Conservation (phyloP, 1,140 invertebrate genomes). For the Cydia amplana region DNA sequence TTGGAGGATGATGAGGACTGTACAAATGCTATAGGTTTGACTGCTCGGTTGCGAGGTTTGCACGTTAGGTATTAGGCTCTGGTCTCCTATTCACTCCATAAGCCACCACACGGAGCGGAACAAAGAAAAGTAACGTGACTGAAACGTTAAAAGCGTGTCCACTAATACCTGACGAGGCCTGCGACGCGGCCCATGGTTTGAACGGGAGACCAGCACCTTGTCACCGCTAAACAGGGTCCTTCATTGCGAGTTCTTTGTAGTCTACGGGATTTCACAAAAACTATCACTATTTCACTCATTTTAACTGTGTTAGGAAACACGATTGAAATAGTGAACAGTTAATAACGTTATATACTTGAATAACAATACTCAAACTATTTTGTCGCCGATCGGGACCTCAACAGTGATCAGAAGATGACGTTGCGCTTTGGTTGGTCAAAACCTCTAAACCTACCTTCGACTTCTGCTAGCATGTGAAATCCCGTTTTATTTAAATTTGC, state of each 20-base stretch:
- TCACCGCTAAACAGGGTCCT: not conserved
- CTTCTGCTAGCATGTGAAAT: not conserved
- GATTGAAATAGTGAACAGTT: not conserved
- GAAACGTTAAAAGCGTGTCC: not conserved
- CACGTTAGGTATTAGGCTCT: not conserved
- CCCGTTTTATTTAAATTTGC: not conserved
- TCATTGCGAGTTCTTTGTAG: not conserved
- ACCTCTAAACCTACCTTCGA: too few species aligned
- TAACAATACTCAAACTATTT: not conserved
- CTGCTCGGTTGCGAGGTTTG: not conserved
- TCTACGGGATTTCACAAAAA: conserved; percentile 5
- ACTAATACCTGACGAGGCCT: not conserved
- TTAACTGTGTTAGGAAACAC: too few species aligned
- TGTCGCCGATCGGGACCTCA: not conserved
- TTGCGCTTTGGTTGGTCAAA: too few species aligned
- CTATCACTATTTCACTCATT: not conserved
- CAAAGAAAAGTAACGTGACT: not conserved
- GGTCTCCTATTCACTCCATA: not conserved
- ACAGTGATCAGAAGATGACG: not conserved
- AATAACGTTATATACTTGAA: not conserved
- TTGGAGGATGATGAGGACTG: not conserved
- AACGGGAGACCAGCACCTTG: not conserved
- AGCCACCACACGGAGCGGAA: not conserved
- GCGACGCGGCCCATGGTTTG: not conserved
- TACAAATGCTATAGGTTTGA: not conserved